Evolutionary conservation across 2,113 vertebrate species (phyloP), one percentile per base, ranked within the genome.

Genomic region (Neolamprologus toae): DNA sequence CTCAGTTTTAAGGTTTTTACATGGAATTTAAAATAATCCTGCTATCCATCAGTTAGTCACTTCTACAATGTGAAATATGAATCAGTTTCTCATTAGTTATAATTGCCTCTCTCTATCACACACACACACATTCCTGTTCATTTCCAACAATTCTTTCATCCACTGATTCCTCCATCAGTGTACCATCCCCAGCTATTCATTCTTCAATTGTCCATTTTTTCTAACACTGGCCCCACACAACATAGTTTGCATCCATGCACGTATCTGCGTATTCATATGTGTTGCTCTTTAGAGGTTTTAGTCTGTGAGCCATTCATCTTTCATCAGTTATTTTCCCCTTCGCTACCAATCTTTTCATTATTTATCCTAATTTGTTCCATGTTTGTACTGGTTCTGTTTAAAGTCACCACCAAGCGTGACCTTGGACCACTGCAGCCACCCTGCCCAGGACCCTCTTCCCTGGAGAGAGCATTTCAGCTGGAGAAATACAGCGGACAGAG

Each of bases 391-490:
- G 31, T 86, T 86, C 86, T 89, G 80, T 79, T 88, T 66, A 71
- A 89, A 93, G 93, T 88, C 86, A 83, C 82, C 68, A 89, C 80
- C 88, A 89, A 57, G 78, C 61, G 71, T 94, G 89, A 94, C 95
- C 93, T 94, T 90, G 89, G 83, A 79, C 47, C 90, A 66, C 89
- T 87, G 59, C 84, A 87, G 86, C 93, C 87, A 68, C 71, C 89
- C 88, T 83, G 57, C 57, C 86, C 81, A 33, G 89, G 89, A 91
- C 93, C 88, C 78, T 90, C 89, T 82, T 92, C 92, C 94, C 92
- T 28, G 91, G 89, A 90, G 92, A 93, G 91, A 91, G 89, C 89
- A 89, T 94, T 94, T 93, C 91, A 91, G 88, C 88, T 61, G 85
- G 82, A 85, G 88, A 92, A 95, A 90, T 84, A 86, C 90, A 94